Percentiles rank a stretch among this genome's conserved stretches.
phyloP scores from a whole-genome alignment of 2,888 invertebrate genomes.

The Microdon myrmicae region DNA sequence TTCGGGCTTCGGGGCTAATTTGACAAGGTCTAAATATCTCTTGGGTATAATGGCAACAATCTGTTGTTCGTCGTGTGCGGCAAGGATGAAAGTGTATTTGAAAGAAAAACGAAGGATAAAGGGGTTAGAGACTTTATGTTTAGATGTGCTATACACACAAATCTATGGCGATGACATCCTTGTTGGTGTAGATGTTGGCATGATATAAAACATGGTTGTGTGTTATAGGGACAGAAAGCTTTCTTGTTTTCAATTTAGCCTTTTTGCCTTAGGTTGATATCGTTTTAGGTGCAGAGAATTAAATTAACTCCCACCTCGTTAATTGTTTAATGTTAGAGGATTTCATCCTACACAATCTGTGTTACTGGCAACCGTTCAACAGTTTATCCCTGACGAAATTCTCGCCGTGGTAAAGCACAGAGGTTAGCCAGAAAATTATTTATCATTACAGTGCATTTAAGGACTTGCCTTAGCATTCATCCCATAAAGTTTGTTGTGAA shows the following conservation, averaged over 20 bases:
- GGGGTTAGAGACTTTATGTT: too few species aligned
- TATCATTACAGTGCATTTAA: neutral
- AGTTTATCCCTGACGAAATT: conserved; percentile 6
- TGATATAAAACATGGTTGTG: too few species aligned
- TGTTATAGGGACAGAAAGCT: conserved; percentile 9
- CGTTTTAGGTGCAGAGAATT: conserved; percentile 18
- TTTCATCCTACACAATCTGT: conserved; percentile 28
- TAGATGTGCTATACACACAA: too few species aligned
- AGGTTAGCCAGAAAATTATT: neutral
- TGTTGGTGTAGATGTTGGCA: too few species aligned
- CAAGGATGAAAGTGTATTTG: neutral
- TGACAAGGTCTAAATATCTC: conserved; percentile 49
- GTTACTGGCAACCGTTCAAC: conserved; percentile 11
- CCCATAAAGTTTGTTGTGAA: neutral
- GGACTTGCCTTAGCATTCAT: too few species aligned
- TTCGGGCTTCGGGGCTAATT: conserved; percentile 49
- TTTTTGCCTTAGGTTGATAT: conserved; percentile 21
- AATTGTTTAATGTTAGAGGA: conserved; percentile 36
- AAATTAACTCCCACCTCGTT: conserved; percentile 16
- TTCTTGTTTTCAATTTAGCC: conserved; percentile 41
- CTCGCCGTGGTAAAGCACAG: conserved; percentile 1
- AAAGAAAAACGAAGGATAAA: too few species aligned
- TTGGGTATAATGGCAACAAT: conserved; percentile 45
- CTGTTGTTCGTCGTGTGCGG: conserved; percentile 28
- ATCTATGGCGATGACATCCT: too few species aligned